Percentiles rank a stretch among this genome's conserved stretches.
Evolutionary conservation across 2,888 invertebrate genomes (phyloP).

Genomic region (Hipparchia semele): DNA sequence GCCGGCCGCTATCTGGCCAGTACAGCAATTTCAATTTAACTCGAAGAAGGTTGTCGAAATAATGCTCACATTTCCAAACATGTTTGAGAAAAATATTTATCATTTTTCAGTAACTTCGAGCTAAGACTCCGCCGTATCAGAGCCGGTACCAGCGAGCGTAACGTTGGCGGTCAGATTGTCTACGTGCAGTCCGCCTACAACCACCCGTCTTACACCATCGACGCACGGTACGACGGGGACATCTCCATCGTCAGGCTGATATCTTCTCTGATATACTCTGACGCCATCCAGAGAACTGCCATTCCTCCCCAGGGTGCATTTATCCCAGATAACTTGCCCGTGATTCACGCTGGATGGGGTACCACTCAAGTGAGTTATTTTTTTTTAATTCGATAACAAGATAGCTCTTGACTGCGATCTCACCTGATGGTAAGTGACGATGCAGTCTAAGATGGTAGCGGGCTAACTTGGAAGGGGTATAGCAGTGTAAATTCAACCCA

Average conservation of each 20-base stretch:
- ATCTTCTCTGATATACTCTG: not conserved
- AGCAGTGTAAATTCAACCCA: too few relatives aligned
- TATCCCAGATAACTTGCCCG: conserved; percentile 4
- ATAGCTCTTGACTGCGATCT: too few relatives aligned
- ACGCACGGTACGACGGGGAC: not conserved
- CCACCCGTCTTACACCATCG: not conserved
- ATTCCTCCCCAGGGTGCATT: not conserved
- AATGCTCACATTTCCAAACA: too few relatives aligned
- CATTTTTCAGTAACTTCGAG: conserved; percentile 17
- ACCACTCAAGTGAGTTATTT: not conserved
- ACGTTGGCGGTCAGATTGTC: not conserved
- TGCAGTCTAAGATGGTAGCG: too few relatives aligned
- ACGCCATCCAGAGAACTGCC: not conserved
- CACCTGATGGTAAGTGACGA: too few relatives aligned
- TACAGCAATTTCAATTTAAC: too few relatives aligned
- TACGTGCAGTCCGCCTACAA: not conserved
- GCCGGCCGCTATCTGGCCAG: too few relatives aligned
- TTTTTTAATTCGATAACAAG: too few relatives aligned
- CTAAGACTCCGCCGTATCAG: not conserved
- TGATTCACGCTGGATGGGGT: conserved; percentile 6
- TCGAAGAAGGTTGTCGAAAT: too few relatives aligned
- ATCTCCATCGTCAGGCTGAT: not conserved
- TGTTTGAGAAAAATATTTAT: too few relatives aligned
- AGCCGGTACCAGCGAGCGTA: not conserved
- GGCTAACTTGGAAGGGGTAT: too few relatives aligned